Conservation (phyloP, 2,113 vertebrate species). For the Alectura lathami region DNA sequence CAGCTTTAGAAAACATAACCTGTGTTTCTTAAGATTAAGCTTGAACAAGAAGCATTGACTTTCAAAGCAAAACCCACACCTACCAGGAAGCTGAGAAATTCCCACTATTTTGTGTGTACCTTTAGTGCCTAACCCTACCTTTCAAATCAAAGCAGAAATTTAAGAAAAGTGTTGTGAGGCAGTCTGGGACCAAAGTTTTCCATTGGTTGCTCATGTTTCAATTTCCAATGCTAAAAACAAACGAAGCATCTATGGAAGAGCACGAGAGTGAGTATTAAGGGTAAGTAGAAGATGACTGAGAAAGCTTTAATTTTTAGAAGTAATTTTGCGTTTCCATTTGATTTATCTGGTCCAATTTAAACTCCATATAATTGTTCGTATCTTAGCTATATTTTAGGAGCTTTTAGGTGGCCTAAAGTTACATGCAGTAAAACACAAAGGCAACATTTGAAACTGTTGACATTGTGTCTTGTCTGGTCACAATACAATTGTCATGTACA, state of each 20-base stretch:
- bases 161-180: neutral
- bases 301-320: neutral
- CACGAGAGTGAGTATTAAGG: neutral
- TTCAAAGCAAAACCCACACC: neutral
- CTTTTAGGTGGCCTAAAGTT: constrained; percentile 4
- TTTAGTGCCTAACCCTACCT: neutral
- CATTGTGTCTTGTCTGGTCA: neutral
- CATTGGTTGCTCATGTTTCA: neutral
- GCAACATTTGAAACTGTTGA: constrained; percentile 4
- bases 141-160: neutral
- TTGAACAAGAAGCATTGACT: neutral
- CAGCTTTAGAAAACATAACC: neutral
- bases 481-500: neutral
- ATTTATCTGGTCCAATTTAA: neutral
- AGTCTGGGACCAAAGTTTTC: neutral
- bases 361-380: neutral
- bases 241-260: neutral
- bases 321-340: neutral
- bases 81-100: neutral
- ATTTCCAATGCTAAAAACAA: neutral
- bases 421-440: neutral
- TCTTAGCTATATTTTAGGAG: neutral
- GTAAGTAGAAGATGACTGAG: neutral
- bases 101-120: neutral
- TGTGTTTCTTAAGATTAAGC: neutral